Evolutionary conservation across 1,140 invertebrate genomes (phyloP).

Genomic region (Trissolcus basalis): DNA sequence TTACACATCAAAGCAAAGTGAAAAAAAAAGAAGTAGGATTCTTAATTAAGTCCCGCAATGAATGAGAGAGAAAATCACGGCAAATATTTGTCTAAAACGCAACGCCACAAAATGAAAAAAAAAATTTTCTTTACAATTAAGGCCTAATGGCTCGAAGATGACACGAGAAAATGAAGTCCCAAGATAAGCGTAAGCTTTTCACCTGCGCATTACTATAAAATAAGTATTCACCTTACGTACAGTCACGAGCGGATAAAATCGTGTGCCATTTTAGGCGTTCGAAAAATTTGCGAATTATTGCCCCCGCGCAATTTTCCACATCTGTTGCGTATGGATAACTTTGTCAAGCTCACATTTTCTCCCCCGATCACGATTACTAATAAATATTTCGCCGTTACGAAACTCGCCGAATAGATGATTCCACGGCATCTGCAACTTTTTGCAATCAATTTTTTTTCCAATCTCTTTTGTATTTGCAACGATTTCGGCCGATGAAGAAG

Average conservation of each 20-base stretch:
- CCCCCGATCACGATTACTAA: constrained; percentile 6
- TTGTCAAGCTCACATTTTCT: constrained; percentile 14
- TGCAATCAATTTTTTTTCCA: too few relatives aligned
- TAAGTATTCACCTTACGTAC: constrained; percentile 16
- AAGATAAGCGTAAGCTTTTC: constrained; percentile 25
- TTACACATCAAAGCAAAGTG: neutral
- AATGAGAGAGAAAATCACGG: neutral
- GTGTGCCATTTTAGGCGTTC: constrained; percentile 25
- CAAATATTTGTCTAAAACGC: constrained; percentile 30
- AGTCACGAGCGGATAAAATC: constrained; percentile 9
- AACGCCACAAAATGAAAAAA: constrained; percentile 2
- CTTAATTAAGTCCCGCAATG: too few relatives aligned
- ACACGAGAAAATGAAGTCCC: constrained; percentile 33
- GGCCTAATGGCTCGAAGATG: constrained; percentile 15
- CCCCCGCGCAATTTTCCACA: constrained; percentile 16
- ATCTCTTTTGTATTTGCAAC: too few relatives aligned
- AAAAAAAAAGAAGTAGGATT: neutral
- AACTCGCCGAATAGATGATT: neutral
- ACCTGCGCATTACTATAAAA: constrained; percentile 22
- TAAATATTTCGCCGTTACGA: constrained; percentile 16
- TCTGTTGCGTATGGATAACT: constrained; percentile 12
- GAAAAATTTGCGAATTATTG: constrained; percentile 19
- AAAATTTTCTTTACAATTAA: constrained; percentile 28
- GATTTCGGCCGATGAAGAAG: too few relatives aligned
- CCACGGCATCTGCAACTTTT: too few relatives aligned